Conservation (phyloP, 2,113 vertebrate species). For the Falco punctatus region DNA sequence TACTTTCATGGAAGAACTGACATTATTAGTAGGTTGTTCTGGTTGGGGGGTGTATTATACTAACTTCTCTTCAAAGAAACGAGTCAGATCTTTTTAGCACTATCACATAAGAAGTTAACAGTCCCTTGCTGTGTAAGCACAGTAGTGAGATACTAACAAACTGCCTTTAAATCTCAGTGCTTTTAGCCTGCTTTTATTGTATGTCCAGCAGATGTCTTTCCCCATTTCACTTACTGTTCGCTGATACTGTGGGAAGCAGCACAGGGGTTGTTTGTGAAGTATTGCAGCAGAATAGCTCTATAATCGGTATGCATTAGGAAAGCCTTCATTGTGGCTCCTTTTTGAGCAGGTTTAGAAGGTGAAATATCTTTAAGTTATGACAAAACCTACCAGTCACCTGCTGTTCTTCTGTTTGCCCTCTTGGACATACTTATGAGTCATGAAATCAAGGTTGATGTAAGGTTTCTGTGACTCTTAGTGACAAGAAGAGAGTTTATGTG, state of each 20-base stretch:
- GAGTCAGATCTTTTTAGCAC: not conserved
- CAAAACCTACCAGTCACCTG: not conserved
- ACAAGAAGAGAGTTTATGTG: not conserved
- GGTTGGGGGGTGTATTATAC: not conserved
- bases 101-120: not conserved
- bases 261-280: not conserved
- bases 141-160: not conserved
- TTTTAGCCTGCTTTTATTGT: not conserved
- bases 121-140: not conserved
- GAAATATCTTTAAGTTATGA: not conserved
- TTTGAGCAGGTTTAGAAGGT: not conserved
- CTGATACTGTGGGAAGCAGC: not conserved
- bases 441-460: not conserved
- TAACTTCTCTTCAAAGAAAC: not conserved
- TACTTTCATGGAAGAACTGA: not conserved
- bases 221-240: not conserved
- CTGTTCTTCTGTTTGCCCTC: not conserved
- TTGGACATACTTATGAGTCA: not conserved
- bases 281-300: not conserved
- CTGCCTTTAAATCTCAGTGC: not conserved
- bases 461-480: accelerated
- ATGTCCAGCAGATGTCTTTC: not conserved
- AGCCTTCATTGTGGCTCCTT: not conserved
- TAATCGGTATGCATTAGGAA: not conserved
- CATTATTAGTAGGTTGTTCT: not conserved